phyloP scores from a whole-genome alignment of 2,113 vertebrate species.

The Petrocephalus zakoni region DNA sequence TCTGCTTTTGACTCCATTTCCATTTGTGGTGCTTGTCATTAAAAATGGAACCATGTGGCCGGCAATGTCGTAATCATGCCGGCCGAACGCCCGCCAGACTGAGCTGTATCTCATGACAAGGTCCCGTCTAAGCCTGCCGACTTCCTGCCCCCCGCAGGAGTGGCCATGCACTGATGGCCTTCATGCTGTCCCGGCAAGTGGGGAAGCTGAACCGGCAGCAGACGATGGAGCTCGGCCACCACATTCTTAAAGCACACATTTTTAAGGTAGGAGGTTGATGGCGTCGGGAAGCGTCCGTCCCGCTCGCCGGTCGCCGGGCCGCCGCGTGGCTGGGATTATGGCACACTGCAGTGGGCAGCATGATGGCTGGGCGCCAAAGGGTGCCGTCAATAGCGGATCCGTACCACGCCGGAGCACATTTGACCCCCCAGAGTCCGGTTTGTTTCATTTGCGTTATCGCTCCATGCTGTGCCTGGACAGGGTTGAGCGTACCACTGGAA shows the following conservation, averaged over 20 bases:
- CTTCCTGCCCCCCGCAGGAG: slow-evolving; percentile 59
- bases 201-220: slow-evolving; percentile 95
- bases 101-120: neutral
- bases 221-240: slow-evolving; percentile 96
- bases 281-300: neutral
- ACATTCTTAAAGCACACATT: slow-evolving; percentile 97
- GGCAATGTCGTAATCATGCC: neutral
- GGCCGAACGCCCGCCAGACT: neutral
- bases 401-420: neutral
- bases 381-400: neutral
- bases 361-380: neutral
- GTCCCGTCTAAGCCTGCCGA: neutral
- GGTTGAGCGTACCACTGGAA: neutral
- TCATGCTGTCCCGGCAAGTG: slow-evolving; percentile 95
- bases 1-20: neutral
- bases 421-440: neutral
- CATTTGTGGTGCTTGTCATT: neutral
- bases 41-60: neutral
- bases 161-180: slow-evolving; percentile 91
- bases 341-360: neutral
- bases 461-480: neutral
- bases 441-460: neutral
- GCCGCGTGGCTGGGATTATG: neutral
- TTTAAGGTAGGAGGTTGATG: slow-evolving; percentile 77
- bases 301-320: too few species aligned